Percentiles rank a stretch among this genome's conserved stretches.
Conservation (phyloP, 2,113 vertebrate species). For the Peucedramus taeniatus region DNA sequence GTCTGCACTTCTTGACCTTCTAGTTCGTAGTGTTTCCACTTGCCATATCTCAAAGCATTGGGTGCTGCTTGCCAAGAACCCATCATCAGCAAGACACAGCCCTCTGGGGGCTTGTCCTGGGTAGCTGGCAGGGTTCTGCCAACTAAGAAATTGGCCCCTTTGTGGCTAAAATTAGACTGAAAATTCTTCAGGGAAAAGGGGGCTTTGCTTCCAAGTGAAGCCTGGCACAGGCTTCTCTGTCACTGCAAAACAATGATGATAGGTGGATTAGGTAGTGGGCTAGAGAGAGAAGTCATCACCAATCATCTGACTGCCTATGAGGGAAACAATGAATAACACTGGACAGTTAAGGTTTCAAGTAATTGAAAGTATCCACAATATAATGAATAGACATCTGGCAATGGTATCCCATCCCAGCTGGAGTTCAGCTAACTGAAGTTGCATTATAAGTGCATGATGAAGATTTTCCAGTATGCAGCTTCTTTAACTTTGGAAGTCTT, state of each 20-base stretch:
- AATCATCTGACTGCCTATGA: neutral
- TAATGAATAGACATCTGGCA: slow-evolving; percentile 13
- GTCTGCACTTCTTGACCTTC: neutral
- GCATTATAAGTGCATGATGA: neutral
- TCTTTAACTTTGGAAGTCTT: neutral
- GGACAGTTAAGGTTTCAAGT: neutral
- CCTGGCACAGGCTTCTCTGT: neutral
- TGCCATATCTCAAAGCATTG: accelerated
- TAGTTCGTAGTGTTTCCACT: neutral
- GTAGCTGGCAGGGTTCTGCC: neutral
- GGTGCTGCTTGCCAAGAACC: neutral
- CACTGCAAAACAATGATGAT: neutral
- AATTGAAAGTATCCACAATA: neutral
- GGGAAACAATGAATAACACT: neutral
- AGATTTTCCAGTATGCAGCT: neutral
- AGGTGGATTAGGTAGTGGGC: neutral
- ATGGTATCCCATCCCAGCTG: neutral
- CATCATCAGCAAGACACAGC: neutral
- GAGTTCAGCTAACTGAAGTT: neutral
- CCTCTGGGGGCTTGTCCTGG: neutral
- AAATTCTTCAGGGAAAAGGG: neutral
- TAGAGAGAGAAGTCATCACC: neutral
- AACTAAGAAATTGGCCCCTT: neutral
- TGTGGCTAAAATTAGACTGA: neutral
- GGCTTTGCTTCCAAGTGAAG: neutral